Conservation (phyloP, 2,888 invertebrate genomes). For the Diploptera punctata region DNA sequence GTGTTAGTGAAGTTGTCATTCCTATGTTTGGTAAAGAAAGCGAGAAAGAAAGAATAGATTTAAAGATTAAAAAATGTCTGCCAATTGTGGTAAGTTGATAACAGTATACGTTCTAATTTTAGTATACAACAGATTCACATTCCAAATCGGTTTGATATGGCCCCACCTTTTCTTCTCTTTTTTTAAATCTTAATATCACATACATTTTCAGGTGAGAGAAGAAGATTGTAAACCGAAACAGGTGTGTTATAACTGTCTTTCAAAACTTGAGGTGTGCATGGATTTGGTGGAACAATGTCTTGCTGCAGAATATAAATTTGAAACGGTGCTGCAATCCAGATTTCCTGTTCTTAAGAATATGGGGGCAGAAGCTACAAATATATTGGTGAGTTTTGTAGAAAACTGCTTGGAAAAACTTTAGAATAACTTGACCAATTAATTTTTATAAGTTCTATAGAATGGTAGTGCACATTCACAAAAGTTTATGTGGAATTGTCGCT, state of each 20-base stretch:
- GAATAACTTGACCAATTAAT: too few relatives aligned
- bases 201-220: constrained; percentile 34
- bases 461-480: too few relatives aligned
- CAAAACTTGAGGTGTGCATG: constrained; percentile 53
- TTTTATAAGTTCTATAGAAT: too few relatives aligned
- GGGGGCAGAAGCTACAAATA: neutral
- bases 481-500: too few relatives aligned
- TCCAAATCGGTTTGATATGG: too few relatives aligned
- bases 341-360: constrained; percentile 33
- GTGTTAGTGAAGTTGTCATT: constrained; percentile 49
- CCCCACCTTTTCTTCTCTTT: too few relatives aligned
- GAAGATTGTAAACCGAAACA: constrained; percentile 52
- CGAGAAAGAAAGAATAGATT: constrained; percentile 49
- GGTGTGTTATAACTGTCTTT: constrained; percentile 52
- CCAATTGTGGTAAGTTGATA: constrained; percentile 50
- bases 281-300: constrained; percentile 52
- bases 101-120: neutral
- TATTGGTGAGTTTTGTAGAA: constrained; percentile 21
- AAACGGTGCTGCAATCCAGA: constrained; percentile 47
- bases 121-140: neutral
- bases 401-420: too few relatives aligned
- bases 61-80: constrained; percentile 54
- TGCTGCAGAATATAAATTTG: constrained; percentile 53
- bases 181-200: too few relatives aligned
- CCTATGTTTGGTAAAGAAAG: constrained; percentile 51